A percentile compares a stretch with the other conserved stretches of the same genome.
These are phyloP conservation scores for Aegithalos caudatus DNA, from an alignment of 2,113 vertebrate species.

Conservation along the genomic window DNA sequence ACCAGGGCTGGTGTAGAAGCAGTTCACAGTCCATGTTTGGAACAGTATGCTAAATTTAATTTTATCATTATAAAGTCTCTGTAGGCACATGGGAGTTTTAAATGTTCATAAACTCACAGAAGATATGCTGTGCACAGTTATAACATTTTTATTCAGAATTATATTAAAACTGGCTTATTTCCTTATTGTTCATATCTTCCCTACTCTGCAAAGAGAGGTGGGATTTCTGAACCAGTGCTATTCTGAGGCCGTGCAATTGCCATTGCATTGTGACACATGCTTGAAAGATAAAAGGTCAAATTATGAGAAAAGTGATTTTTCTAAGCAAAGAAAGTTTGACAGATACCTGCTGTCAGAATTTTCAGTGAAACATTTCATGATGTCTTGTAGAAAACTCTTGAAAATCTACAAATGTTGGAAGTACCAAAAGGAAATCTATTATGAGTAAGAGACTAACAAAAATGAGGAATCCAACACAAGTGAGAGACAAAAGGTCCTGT, in stretches of 20 bases:
- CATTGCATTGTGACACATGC: not conserved
- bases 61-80: not conserved
- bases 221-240: not conserved
- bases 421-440: not conserved
- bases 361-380: not conserved
- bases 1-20: not conserved
- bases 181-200: not conserved
- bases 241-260: not conserved
- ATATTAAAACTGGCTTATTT: not conserved
- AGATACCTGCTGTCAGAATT: not conserved
- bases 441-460: not conserved
- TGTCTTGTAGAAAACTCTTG: not conserved
- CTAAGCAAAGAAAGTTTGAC: not conserved
- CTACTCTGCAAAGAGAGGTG: not conserved
- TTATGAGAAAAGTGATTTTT: not conserved
- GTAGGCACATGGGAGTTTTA: not conserved
- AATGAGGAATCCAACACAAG: not conserved
- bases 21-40: not conserved
- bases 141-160: not conserved
- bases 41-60: not conserved
- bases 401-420: not conserved
- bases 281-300: not conserved
- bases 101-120: not conserved
- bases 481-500: not conserved
- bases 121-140: not conserved